A percentile compares a stretch with the other conserved stretches of the same genome.
phyloP scores from a whole-genome alignment of 2,888 invertebrate genomes.

The Merodon equestris region DNA sequence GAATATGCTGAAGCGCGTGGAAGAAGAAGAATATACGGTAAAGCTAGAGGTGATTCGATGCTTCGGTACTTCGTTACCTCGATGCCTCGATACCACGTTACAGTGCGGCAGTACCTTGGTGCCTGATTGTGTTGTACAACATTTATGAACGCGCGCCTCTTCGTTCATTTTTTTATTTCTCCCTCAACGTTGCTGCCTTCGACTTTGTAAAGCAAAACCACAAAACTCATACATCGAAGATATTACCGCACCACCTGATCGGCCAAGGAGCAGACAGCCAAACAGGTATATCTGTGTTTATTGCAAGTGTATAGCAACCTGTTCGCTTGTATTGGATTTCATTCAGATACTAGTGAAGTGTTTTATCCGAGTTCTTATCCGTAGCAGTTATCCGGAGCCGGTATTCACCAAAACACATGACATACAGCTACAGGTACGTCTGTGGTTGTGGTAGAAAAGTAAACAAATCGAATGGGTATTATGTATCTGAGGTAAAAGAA shows the following conservation, averaged over 20 bases:
- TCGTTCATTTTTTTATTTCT: constrained; percentile 41
- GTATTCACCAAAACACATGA: constrained; percentile 21
- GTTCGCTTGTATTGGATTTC: constrained; percentile 61
- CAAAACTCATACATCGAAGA: constrained; percentile 43
- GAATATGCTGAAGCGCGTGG: constrained; percentile 51
- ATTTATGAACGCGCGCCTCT: constrained; percentile 66
- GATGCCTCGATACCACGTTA: too few relatives aligned
- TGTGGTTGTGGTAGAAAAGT: constrained; percentile 45
- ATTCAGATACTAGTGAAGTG: constrained; percentile 48
- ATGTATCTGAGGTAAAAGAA: constrained; percentile 35
- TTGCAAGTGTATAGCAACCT: constrained; percentile 44
- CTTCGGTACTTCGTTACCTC: constrained; percentile 33
- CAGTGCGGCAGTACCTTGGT: constrained; percentile 39
- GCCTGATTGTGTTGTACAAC: constrained; percentile 25
- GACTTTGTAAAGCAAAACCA: constrained; percentile 23
- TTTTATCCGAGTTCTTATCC: constrained; percentile 63
- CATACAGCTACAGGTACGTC: not conserved
- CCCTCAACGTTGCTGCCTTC: too few relatives aligned
- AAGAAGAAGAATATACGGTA: constrained; percentile 67
- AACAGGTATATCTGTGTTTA: constrained; percentile 40
- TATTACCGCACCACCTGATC: constrained; percentile 65
- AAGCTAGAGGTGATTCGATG: constrained; percentile 31
- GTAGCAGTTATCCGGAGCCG: constrained; percentile 59
- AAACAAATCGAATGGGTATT: constrained; percentile 58
- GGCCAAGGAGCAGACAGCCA: not conserved